Base-by-base conservation (phyloP, 2,113 vertebrate genomes). In the Oreochromis tanganicae region DNA sequence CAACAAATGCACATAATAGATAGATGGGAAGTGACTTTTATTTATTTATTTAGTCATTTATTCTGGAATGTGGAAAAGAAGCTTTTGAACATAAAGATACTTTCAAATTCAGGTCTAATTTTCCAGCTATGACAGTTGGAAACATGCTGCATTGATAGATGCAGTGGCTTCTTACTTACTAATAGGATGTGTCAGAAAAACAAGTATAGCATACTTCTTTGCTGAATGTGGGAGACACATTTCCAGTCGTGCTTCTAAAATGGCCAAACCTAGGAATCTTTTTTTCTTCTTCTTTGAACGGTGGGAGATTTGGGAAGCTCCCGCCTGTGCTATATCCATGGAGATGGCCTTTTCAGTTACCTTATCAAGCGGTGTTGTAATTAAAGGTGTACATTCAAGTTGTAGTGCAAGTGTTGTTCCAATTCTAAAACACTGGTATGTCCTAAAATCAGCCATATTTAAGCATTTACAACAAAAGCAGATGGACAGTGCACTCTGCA, bases 81-180 rank as follows among this genome's bases (percentile, higher is more conserved):
- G 36, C 3, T 21, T 80, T 59, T 61, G 50, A 84, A 88, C 86
- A 80, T 83, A 46, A 86, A 85, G 75, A 21, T 57, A 55, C 87
- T 83, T 82, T 90, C 14, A 83, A 83, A 48, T 90, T 85, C 50
- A 43, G n/a, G 73, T 14, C 73, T 84, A 79, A 85, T 86, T 34
- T 54, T 29, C 48, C 29, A 3, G 54, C 38, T 10, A 12, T 85
- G 84, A 80, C 81, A 85, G 59, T 5, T 17, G 7, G 14, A 82
- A 56, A 50, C 57, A n/a, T 34, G 56, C 32, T 3, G 1, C 27
- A 4, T 8, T 29, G 6, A 34, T n/a, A 27, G 21, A 82, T 56
- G 52, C 59, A 38, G 27, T 17, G 48, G 81, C 56, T 9, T 71
- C 48, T 61, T 32, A 80, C 61, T 85, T 52, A 52, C 75, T 85